phyloP scores from a whole-genome alignment of 2,888 invertebrate genomes.

The Adineta ricciae region DNA sequence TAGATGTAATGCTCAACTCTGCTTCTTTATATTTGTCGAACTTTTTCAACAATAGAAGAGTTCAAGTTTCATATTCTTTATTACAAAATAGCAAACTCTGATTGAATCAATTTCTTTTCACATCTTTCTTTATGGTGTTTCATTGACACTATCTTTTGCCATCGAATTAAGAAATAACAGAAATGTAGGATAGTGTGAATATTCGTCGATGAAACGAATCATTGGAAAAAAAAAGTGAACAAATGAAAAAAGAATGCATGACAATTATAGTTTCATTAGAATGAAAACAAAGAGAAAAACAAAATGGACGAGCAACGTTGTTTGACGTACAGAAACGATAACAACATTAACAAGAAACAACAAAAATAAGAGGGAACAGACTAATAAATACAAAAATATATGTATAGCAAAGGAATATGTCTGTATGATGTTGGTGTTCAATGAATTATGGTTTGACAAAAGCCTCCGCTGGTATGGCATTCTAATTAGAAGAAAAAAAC shows the following conservation, averaged over 20 bases:
- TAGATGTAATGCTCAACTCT: no score
- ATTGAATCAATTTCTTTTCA: not conserved
- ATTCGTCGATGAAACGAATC: not conserved
- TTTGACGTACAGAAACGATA: not conserved
- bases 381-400: slow-evolving; percentile 5
- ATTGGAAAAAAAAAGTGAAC: not conserved
- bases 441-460: not conserved
- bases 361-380: not conserved
- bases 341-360: not conserved
- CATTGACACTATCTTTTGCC: not conserved
- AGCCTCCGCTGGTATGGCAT: not conserved
- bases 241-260: not conserved
- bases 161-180: not conserved
- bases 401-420: no score
- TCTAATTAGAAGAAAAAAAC: not conserved
- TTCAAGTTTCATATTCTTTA: not conserved
- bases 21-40: no score
- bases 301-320: not conserved
- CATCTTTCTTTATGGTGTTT: not conserved
- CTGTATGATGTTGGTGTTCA: not conserved
- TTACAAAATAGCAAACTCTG: not conserved
- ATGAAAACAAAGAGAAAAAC: not conserved
- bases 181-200: not conserved
- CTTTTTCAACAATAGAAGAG: no score
- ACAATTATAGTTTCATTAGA: not conserved